Conservation (phyloP, 2,888 invertebrate genomes). For the Ectropis crepuscularia region DNA sequence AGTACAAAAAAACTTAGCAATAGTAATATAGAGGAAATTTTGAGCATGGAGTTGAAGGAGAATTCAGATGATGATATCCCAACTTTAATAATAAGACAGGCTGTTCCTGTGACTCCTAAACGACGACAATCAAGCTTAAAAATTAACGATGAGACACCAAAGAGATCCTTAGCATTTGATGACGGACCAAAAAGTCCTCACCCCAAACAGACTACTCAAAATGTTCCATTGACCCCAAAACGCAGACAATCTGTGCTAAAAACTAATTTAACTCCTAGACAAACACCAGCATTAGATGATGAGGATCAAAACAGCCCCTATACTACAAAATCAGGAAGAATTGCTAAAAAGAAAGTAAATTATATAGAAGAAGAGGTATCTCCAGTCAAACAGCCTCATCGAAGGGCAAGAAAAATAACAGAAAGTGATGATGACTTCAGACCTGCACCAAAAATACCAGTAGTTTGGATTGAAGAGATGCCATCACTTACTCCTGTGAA, state of each 20-base stretch:
- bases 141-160: slow-evolving; percentile 63
- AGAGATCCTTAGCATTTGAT: slow-evolving; percentile 67
- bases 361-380: slow-evolving; percentile 67
- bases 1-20: slow-evolving; percentile 56
- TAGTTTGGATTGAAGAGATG: slow-evolving; percentile 14
- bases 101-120: slow-evolving; percentile 67
- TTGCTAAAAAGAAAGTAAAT: slow-evolving; percentile 53
- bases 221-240: too few species aligned
- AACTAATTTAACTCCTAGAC: too few species aligned
- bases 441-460: slow-evolving; percentile 33
- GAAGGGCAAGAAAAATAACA: slow-evolving; percentile 43
- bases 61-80: slow-evolving; percentile 77
- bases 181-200: slow-evolving; percentile 57
- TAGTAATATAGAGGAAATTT: slow-evolving; percentile 63
- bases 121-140: slow-evolving; percentile 62
- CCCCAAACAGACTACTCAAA: too few species aligned
- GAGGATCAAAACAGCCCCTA: slow-evolving; percentile 57
- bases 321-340: slow-evolving; percentile 62
- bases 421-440: slow-evolving; percentile 48
- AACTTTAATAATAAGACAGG: slow-evolving; percentile 71
- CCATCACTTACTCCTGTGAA: slow-evolving; percentile 44
- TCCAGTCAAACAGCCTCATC: slow-evolving; percentile 59
- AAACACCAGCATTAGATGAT: too few species aligned
- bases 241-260: too few species aligned
- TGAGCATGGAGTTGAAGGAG: slow-evolving; percentile 73